Evolutionary conservation across 1,140 invertebrate genomes (phyloP), one percentile per base, ranked within the genome.

Genomic region (Drosophila obscura): DNA sequence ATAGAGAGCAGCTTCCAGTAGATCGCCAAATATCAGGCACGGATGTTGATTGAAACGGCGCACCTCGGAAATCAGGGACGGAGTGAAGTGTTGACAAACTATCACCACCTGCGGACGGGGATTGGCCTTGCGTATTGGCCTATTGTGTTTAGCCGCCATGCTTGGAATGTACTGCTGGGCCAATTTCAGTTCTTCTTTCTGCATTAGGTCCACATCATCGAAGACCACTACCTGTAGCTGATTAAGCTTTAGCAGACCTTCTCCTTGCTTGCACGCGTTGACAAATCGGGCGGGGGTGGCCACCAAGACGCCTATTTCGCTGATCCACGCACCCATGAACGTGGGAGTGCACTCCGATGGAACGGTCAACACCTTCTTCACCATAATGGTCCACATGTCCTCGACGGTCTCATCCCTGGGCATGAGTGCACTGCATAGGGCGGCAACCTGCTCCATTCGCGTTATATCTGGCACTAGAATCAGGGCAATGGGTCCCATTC

Each of bases 1-100:
- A 28, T 85, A 87, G 4, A 79, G 1, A 11, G 78, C 74, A 1
- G 82, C 82, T 71, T 85, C 82, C 24, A 85, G 63, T 3, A 78
- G 15, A 31, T 85, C 78, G 0, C 83, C 83, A 24, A 85, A 87
- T 0, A 85, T 59, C 1, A 85, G 0, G 16, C 71, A 48, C 6
- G 71, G 51, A 0, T 76, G 5, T 6, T 43, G 13, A 35, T 60
- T 76, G 4, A 68, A n/a, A 2, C 35, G 24, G 0, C 9, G 22
- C 6, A 85, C 1, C 16, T 56, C 62, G 7, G 22, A 16, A 3
- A 82, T 41, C 5, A 53, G 28, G 3, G 6, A 5, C 6, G 6
- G 15, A 2, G 62, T 49, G 16, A 59, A 87, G 1, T 52, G 39
- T 24, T 87, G 69, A 6, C 69, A 60, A 5, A 56, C 53, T 19